Percentiles rank a stretch among this genome's conserved stretches.
phyloP scores from a whole-genome alignment of 1,140 invertebrate genomes.

The Cephus cinctus region DNA sequence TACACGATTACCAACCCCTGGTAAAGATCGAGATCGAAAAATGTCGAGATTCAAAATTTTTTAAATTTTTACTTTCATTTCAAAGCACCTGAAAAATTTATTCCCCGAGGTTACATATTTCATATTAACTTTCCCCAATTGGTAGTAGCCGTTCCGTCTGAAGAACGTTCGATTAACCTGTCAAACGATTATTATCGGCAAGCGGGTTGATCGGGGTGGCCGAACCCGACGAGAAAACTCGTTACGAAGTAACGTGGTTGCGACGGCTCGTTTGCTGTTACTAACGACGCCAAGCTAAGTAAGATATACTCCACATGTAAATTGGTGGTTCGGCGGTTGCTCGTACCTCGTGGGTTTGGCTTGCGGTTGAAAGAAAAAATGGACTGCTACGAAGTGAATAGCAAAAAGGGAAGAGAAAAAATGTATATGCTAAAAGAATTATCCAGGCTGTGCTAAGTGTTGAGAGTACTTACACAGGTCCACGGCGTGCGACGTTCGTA shows the following conservation, averaged over 20 bases:
- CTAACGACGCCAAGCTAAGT: constrained; percentile 4
- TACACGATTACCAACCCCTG: no score
- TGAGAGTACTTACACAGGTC: constrained; percentile 52
- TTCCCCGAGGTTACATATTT: no score
- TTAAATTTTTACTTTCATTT: no score
- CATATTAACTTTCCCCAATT: no score
- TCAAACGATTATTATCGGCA: constrained; percentile 15
- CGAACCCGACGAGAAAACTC: constrained; percentile 19
- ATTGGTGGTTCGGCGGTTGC: constrained; percentile 15
- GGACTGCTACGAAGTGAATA: not conserved
- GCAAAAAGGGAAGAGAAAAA: not conserved
- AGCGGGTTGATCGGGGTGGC: not conserved
- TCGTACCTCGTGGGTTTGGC: constrained; percentile 21
- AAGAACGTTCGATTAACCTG: no score
- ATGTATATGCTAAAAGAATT: not conserved
- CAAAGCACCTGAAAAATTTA: no score
- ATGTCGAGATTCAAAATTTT: no score
- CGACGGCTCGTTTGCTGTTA: constrained; percentile 28
- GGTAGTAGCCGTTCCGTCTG: no score
- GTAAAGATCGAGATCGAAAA: no score
- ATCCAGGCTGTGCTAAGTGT: no score
- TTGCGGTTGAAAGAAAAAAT: not conserved
- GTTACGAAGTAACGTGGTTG: constrained; percentile 27
- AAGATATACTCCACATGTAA: not conserved
- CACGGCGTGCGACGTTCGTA: constrained; percentile 34